Percentiles rank a stretch among this genome's conserved stretches.
Evolutionary conservation across 2,113 vertebrate species (phyloP).

Genomic region (Smithornis capensis): DNA sequence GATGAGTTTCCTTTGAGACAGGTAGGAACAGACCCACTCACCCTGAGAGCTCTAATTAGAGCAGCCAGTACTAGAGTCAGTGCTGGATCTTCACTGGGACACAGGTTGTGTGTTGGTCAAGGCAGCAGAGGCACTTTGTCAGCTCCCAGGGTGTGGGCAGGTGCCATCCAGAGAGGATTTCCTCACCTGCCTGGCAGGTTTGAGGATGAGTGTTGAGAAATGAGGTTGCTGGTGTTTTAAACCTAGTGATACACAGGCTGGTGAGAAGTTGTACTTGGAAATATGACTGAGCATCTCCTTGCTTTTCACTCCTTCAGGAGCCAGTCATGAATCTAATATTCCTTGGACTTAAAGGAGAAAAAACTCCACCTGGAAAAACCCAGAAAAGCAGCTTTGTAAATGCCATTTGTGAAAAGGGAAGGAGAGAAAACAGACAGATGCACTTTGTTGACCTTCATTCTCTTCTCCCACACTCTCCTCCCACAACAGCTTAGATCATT

Average conservation of each 20-base stretch:
- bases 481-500: slow-evolving; percentile 76
- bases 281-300: background rate
- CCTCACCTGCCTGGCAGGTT: background rate
- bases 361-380: background rate
- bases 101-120: background rate
- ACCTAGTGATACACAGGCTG: background rate
- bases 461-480: slow-evolving; percentile 65
- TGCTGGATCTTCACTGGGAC: background rate
- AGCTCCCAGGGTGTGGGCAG: background rate
- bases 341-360: background rate
- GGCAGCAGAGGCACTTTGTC: background rate
- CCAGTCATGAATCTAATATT: background rate
- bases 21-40: background rate
- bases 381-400: background rate
- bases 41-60: background rate
- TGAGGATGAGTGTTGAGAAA: background rate
- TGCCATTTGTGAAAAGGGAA: background rate
- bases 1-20: background rate
- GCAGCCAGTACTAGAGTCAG: background rate
- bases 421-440: slow-evolving; percentile 34
- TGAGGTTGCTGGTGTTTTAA: background rate
- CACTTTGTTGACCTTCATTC: slow-evolving; percentile 59
- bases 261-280: background rate
- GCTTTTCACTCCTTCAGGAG: background rate
- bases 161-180: background rate